A percentile compares a stretch with the other conserved stretches of the same genome.
phyloP scores from a whole-genome alignment of 2,113 vertebrate species.

The Pseudonaja textilis region DNA sequence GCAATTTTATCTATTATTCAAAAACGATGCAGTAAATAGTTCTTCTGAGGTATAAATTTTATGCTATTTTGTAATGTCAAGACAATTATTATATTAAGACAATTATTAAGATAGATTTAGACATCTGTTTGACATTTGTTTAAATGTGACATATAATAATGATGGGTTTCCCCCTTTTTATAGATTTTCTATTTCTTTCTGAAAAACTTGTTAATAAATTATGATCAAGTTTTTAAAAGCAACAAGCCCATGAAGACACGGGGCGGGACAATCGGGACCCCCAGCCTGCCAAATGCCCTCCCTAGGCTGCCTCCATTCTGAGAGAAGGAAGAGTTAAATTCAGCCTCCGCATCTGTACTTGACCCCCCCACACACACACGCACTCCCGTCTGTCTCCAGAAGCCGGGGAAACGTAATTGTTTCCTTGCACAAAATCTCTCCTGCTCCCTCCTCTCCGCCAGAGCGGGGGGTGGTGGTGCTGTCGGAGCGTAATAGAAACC shows the following conservation, averaged over 20 bases:
- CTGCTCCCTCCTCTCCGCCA: not conserved
- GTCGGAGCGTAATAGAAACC: conserved; percentile 13
- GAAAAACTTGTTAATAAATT: not conserved
- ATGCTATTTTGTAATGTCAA: not conserved
- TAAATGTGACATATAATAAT: not conserved
- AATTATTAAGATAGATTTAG: not conserved
- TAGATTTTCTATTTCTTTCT: not conserved
- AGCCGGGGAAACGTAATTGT: conserved; percentile 10
- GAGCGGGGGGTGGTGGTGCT: not conserved
- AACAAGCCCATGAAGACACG: not conserved
- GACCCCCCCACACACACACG: not conserved
- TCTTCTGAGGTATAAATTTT: not conserved
- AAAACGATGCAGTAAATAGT: not conserved
- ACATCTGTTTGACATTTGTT: not conserved
- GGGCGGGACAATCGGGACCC: not conserved
- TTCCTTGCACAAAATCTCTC: not conserved
- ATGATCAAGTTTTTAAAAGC: not conserved
- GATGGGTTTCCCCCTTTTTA: not conserved
- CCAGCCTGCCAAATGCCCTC: not conserved
- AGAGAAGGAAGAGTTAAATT: not conserved
- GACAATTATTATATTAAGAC: not conserved
- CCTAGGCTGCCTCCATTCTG: not conserved
- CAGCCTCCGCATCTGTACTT: not conserved
- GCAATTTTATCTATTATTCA: not conserved
- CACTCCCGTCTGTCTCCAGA: not conserved